Evolutionary conservation across 2,113 vertebrate genomes (phyloP), one percentile per base, ranked within the genome.

Genomic region (Syngnathus typhle): DNA sequence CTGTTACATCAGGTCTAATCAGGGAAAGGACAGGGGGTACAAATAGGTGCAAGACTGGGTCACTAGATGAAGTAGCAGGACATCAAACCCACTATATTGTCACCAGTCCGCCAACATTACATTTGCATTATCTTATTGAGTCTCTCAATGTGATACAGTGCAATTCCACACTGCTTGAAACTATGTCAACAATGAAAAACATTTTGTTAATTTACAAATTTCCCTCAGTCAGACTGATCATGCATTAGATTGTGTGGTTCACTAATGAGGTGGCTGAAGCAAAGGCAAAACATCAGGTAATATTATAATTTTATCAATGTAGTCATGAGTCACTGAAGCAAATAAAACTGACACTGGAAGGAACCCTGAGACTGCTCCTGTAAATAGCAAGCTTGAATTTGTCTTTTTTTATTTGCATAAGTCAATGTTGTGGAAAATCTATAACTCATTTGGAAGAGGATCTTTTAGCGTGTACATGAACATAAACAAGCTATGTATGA

Each of bases 371-470:
- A 32, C 72, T 64, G 70, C 43, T 69, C 70, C 69, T 51, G 55
- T 67, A 77, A 77, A 81, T 72, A 51, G 58, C 73, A 67, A 81
- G 82, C 80, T 88, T 87, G 76, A 90, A 79, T 69, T 59, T 72
- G 71, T 86, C 86, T 85, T 72, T 74, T 88, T 88, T 83, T 77
- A 87, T 88, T 90, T 85, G 82, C 85, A 85, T 84, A 78, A 85
- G 68, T 88, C 83, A 87, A 86, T 82, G 77, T 78, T 77, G 81
- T 78, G 81, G 72, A 86, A 88, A 88, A 88, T 89, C 85, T 69
- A 90, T 88, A 87, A 83, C 81, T 85, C 83, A 80, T 79, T 79
- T 72, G 69, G 82, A 73, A 47, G 18, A 84, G 76, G 79, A 68
- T 55, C 69, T 70, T 67, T 70, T 60, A 61, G 79, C 65, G 69